These are phyloP conservation scores for Sepioteuthis lessoniana DNA, from an alignment of 2,888 invertebrate genomes.

Conservation along the genomic window DNA sequence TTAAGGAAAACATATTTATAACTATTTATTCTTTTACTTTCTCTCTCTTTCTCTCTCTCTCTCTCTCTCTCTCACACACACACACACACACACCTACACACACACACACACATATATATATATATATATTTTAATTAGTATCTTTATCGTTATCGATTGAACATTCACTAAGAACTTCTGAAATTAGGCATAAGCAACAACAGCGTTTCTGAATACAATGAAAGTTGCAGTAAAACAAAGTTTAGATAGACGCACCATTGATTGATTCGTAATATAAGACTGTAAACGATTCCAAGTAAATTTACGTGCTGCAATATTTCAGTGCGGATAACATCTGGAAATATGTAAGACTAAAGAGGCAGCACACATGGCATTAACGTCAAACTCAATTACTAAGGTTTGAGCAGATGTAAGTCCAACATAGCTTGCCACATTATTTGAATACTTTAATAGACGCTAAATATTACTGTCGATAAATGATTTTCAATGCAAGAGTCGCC, in stretches of 20 bases:
- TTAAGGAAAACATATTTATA: too few relatives aligned
- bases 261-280: constrained; percentile 9
- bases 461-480: not conserved
- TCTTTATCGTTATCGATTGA: too few relatives aligned
- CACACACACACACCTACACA: too few relatives aligned
- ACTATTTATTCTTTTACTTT: too few relatives aligned
- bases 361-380: not conserved
- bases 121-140: too few relatives aligned
- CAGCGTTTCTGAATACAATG: not conserved
- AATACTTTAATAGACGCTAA: not conserved
- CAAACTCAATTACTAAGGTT: not conserved
- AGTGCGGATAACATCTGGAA: not conserved
- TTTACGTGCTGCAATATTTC: not conserved
- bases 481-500: not conserved
- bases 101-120: too few relatives aligned
- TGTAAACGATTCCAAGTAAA: not conserved
- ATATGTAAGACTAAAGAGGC: not conserved
- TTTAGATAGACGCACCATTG: not conserved
- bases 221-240: not conserved
- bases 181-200: not conserved
- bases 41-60: too few relatives aligned
- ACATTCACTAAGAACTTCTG: not conserved
- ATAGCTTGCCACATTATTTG: not conserved
- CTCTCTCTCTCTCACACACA: too few relatives aligned
- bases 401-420: not conserved